Evolutionary conservation across 2,888 invertebrate species (phyloP).

Genomic region (Griposia aprilina): DNA sequence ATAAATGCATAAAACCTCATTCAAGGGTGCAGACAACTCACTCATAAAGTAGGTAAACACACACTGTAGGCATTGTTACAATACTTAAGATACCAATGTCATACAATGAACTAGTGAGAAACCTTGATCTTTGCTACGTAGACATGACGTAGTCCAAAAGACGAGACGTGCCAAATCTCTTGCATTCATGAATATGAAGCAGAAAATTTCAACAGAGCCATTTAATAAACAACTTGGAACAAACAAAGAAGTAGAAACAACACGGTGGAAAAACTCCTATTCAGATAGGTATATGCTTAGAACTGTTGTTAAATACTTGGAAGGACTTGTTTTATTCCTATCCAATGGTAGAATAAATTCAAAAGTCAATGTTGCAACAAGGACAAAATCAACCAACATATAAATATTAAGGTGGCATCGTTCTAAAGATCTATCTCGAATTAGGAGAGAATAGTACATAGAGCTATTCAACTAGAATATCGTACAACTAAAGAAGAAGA

Average conservation of each 20-base stretch:
- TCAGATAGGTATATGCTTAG: not conserved
- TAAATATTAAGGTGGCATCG: not conserved
- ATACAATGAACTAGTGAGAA: slow-evolving; percentile 53
- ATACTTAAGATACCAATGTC: slow-evolving; percentile 41
- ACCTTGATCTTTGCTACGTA: slow-evolving; percentile 71
- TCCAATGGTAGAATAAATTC: not conserved
- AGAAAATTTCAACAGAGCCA: slow-evolving; percentile 15
- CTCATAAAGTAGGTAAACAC: slow-evolving; percentile 15
- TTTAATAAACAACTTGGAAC: slow-evolving; percentile 27
- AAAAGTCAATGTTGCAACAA: not conserved
- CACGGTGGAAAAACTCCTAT: not conserved
- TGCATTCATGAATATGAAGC: slow-evolving; percentile 45
- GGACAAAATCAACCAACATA: no score
- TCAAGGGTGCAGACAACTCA: slow-evolving; percentile 9
- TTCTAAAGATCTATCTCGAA: not conserved
- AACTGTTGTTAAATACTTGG: slow-evolving; percentile 1
- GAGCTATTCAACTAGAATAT: no score
- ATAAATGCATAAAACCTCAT: not conserved
- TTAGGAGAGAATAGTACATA: not conserved
- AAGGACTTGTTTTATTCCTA: not conserved
- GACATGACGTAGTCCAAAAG: slow-evolving; percentile 56
- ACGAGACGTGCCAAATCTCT: slow-evolving; percentile 71
- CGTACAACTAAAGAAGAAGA: not conserved
- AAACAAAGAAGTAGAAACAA: slow-evolving; percentile 36
- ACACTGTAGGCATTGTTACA: slow-evolving; percentile 1